phyloP scores from a whole-genome alignment of 2,888 invertebrate genomes.

The Leptothorax acervorum region DNA sequence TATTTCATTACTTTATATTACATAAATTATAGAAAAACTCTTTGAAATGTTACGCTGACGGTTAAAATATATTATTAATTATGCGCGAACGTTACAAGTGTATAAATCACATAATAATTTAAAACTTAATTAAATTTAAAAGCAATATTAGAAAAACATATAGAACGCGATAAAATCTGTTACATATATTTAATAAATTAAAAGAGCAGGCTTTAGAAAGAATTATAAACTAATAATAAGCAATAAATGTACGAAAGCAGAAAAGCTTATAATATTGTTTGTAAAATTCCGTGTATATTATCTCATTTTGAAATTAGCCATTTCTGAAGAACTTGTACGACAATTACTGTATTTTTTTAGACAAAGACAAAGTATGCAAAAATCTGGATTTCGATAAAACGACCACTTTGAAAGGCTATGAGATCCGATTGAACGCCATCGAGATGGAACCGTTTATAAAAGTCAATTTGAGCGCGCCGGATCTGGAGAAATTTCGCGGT shows the following conservation, averaged over 20 bases:
- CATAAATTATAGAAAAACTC: background rate
- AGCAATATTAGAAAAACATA: background rate
- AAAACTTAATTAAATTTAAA: background rate
- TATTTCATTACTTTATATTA: background rate
- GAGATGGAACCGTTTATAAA: constrained; percentile 59
- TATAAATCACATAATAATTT: background rate
- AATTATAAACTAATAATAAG: background rate
- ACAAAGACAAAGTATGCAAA: constrained; percentile 53
- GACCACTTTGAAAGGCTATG: constrained; percentile 61
- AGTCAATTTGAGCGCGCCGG: constrained; percentile 34
- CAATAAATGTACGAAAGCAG: background rate
- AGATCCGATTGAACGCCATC: constrained; percentile 67
- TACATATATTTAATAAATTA: background rate
- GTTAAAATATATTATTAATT: background rate
- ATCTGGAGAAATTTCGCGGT: constrained; percentile 61
- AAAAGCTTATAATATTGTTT: background rate
- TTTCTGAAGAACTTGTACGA: background rate
- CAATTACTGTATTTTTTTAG: constrained; percentile 35
- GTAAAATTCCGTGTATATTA: background rate
- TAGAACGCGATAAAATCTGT: background rate
- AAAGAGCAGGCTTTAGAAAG: background rate
- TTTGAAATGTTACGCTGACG: background rate
- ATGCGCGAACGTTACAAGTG: background rate
- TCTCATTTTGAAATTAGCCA: background rate
- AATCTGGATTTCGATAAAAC: constrained; percentile 67